Percentiles rank a stretch among this genome's conserved stretches.
These are phyloP conservation scores for Plumapathes pennacea DNA, from an alignment of 92 coral and sea anemone species.

Conservation along the genomic window DNA sequence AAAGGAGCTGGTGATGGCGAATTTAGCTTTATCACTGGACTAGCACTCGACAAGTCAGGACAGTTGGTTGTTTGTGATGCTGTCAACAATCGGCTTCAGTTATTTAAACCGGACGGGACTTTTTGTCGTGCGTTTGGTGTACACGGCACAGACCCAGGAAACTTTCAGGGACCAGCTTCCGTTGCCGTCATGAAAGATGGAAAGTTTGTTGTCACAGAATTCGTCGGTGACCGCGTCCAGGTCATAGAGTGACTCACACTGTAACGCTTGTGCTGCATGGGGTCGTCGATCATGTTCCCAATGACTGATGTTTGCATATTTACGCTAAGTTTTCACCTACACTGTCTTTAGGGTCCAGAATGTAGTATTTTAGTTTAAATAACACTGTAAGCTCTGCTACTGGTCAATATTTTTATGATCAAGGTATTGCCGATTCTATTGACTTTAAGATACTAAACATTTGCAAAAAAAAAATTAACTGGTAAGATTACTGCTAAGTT, in stretches of 20 bases:
- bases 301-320: too few relatives aligned
- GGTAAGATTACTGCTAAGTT: too few relatives aligned
- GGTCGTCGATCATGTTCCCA: too few relatives aligned
- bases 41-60: slow-evolving; percentile 35
- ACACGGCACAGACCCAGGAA: slow-evolving; percentile 7
- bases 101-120: slow-evolving; percentile 26
- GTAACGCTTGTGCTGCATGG: too few relatives aligned
- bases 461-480: too few relatives aligned
- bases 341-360: too few relatives aligned
- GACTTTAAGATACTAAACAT: too few relatives aligned
- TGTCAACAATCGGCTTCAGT: slow-evolving; percentile 33
- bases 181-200: slow-evolving; percentile 31
- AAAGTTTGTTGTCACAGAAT: slow-evolving; percentile 34
- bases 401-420: too few relatives aligned
- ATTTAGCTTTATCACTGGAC: slow-evolving; percentile 33
- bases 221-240: slow-evolving; percentile 22
- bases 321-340: too few relatives aligned
- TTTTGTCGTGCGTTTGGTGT: slow-evolving; percentile 35
- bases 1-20: slow-evolving; percentile 32
- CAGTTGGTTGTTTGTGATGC: slow-evolving; percentile 50
- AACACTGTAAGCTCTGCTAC: too few relatives aligned
- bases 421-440: too few relatives aligned
- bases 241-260: slow-evolving; percentile 36
- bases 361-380: too few relatives aligned
- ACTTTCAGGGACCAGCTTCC: slow-evolving; percentile 30